Conservation (phyloP, 2,797 vertebrate genomes). For the Poecilia wingei region DNA sequence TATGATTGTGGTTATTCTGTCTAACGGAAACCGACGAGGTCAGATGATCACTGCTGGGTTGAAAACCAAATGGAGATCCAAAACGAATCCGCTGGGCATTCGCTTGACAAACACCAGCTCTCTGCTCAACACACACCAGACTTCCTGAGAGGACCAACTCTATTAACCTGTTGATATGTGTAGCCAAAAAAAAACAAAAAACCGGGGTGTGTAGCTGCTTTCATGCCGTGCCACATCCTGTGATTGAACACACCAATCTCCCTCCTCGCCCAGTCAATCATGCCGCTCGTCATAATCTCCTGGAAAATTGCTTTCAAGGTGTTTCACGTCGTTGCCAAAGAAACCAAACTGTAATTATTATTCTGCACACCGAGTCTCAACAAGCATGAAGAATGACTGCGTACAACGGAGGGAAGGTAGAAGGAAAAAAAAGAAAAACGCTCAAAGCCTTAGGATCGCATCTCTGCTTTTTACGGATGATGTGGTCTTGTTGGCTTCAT, state of each 20-base stretch:
- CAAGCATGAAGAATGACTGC: slow-evolving; percentile 27
- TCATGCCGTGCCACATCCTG: slow-evolving; percentile 53
- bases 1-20: not conserved
- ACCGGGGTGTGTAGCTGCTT: slow-evolving; percentile 20
- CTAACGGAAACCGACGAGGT: not conserved
- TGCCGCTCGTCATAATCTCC: slow-evolving; percentile 50
- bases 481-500: too few relatives aligned
- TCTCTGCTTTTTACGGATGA: too few relatives aligned
- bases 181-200: slow-evolving; percentile 7
- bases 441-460: not conserved
- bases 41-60: not conserved
- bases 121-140: not conserved
- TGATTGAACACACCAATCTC: slow-evolving; percentile 63
- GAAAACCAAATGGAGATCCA: not conserved
- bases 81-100: slow-evolving; percentile 5
- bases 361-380: slow-evolving; percentile 9
- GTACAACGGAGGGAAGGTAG: slow-evolving; percentile 29
- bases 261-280: slow-evolving; percentile 42
- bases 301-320: slow-evolving; percentile 61
- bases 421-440: not conserved
- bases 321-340: slow-evolving; percentile 41
- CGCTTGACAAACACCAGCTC: slow-evolving; percentile 38
- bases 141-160: slow-evolving; percentile 26
- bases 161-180: slow-evolving; percentile 55
- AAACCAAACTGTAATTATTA: slow-evolving; percentile 42